Evolutionary conservation across 2,888 invertebrate genomes (phyloP).

Genomic region (Hermodice carunculata): DNA sequence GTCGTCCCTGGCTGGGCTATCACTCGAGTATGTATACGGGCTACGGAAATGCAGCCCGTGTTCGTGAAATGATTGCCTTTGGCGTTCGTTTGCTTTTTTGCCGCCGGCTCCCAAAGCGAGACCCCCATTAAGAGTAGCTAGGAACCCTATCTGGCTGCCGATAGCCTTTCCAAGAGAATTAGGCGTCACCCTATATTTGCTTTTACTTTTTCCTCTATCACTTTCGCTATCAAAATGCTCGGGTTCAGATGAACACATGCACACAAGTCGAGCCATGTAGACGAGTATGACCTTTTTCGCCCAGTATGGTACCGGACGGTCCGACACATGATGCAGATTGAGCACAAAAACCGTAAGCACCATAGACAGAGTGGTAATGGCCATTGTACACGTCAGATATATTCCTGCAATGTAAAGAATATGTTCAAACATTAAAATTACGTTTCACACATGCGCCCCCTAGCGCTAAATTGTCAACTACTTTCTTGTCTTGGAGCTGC

Average conservation of each 20-base stretch:
- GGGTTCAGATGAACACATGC: conserved; percentile 20
- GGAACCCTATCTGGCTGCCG: conserved; percentile 29
- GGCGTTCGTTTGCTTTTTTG: not conserved
- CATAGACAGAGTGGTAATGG: conserved; percentile 46
- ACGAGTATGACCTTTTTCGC: conserved; percentile 19
- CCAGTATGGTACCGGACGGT: conserved; percentile 43
- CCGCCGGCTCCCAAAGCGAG: conserved; percentile 3
- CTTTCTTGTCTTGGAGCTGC: too few species aligned
- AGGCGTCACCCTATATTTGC: conserved; percentile 23
- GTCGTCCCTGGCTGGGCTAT: conserved; percentile 13
- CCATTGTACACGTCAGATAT: conserved; percentile 46
- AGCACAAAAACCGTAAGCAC: conserved; percentile 44
- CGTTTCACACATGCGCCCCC: too few species aligned
- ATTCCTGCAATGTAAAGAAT: conserved; percentile 31
- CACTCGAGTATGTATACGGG: conserved; percentile 21
- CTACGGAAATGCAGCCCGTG: conserved; percentile 23
- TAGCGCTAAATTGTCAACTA: too few species aligned
- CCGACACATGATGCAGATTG: conserved; percentile 42
- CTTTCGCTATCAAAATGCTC: not conserved
- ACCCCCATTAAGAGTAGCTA: conserved; percentile 28
- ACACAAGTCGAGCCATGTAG: conserved; percentile 27
- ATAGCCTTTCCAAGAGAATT: conserved; percentile 29
- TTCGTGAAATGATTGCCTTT: not conserved
- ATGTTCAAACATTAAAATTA: too few species aligned
- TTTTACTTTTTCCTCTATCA: conserved; percentile 3